Evolutionary conservation across 1,140 invertebrate species (phyloP).

Genomic region (Watersipora subatra): DNA sequence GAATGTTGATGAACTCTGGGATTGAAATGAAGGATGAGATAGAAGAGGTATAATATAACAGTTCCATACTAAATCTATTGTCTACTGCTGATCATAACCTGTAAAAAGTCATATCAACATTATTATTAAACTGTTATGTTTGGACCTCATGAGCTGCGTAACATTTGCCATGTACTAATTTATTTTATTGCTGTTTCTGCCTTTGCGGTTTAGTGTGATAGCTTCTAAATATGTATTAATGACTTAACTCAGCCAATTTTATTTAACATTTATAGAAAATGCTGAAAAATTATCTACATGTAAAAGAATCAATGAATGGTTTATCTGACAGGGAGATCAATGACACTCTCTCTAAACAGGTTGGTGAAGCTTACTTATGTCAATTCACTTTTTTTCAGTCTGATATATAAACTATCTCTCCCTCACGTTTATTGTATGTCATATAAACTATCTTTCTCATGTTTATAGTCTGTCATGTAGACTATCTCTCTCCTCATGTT

Average conservation of each 20-base stretch:
- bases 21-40: constrained; percentile 8
- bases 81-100: background rate
- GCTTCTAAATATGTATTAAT: constrained; percentile 8
- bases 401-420: too few species aligned
- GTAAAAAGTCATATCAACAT: too few species aligned
- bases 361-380: too few species aligned
- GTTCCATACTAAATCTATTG: background rate
- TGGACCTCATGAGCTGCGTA: background rate
- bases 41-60: constrained; percentile 5
- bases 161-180: background rate
- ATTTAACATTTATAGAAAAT: constrained; percentile 67
- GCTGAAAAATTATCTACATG: constrained; percentile 60
- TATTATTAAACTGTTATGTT: constrained; percentile 3
- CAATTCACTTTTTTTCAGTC: too few species aligned
- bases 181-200: background rate
- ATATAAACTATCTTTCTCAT: too few species aligned
- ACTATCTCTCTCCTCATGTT: too few species aligned
- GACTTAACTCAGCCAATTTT: constrained; percentile 22
- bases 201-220: background rate
- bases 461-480: too few species aligned
- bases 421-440: too few species aligned
- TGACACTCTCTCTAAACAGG: constrained; percentile 71
- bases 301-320: constrained; percentile 62
- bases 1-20: background rate
- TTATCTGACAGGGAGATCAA: constrained; percentile 84